Conservation (phyloP, 2,113 vertebrate genomes). For the Nematolebias whitei region DNA sequence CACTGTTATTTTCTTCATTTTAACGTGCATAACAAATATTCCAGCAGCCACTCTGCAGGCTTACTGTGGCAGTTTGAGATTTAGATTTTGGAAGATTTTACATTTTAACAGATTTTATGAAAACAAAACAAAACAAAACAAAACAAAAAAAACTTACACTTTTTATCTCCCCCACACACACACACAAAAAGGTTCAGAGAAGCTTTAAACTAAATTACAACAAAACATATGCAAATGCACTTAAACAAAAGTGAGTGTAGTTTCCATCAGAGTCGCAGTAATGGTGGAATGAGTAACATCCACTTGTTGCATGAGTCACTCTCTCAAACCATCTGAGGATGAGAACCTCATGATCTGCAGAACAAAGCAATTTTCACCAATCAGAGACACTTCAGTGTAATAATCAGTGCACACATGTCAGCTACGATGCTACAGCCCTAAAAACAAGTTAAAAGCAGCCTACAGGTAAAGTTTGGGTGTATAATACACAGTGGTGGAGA, state of each 20-base stretch:
- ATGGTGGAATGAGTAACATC: slow-evolving; percentile 38
- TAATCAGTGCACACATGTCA: slow-evolving; percentile 18
- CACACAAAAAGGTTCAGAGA: not conserved
- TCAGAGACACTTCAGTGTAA: slow-evolving; percentile 24
- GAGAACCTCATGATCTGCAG: slow-evolving; percentile 28
- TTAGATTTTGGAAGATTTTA: no score
- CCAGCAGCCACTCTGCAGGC: no score
- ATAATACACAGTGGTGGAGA: no score
- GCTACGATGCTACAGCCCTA: not conserved
- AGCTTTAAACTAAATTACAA: not conserved
- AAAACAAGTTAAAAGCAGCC: not conserved
- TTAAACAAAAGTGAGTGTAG: not conserved
- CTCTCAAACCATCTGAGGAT: slow-evolving; percentile 37
- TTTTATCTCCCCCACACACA: not conserved
- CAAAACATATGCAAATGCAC: slow-evolving; percentile 2
- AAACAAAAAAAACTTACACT: no score
- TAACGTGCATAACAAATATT: no score
- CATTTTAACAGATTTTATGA: no score
- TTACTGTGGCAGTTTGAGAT: no score
- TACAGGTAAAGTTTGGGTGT: slow-evolving; percentile 12
- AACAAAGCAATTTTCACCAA: slow-evolving; percentile 32
- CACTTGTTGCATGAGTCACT: slow-evolving; percentile 59
- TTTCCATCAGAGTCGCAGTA: slow-evolving; percentile 8
- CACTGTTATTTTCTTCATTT: slow-evolving; percentile 8
- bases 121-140: no score